Percentiles rank a stretch among this genome's conserved stretches.
phyloP scores from a whole-genome alignment of 2,888 invertebrate genomes.

The Podotricha telesiphe region DNA sequence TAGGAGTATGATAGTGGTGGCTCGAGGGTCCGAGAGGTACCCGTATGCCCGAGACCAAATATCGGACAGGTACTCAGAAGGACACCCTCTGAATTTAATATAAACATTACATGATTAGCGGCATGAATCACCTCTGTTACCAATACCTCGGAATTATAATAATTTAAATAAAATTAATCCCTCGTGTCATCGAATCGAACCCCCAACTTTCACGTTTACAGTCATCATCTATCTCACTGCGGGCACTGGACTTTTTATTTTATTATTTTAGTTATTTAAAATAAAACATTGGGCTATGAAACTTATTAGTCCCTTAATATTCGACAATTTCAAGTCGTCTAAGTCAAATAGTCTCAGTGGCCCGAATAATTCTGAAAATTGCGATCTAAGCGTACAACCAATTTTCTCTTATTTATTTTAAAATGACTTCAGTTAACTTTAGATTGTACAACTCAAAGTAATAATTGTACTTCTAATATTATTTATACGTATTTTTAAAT shows the following conservation, averaged over 20 bases:
- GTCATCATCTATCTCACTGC: too few relatives aligned
- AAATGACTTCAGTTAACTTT: conserved; percentile 43
- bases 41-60: too few relatives aligned
- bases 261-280: not conserved
- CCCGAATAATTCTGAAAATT: conserved; percentile 41
- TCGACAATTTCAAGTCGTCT: conserved; percentile 11
- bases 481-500: not conserved
- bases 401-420: conserved; percentile 45
- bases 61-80: too few relatives aligned
- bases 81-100: too few relatives aligned
- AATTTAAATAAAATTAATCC: too few relatives aligned
- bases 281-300: not conserved
- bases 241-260: not conserved
- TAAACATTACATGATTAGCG: too few relatives aligned
- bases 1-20: too few relatives aligned
- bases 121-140: too few relatives aligned
- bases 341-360: conserved; percentile 37
- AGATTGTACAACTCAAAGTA: conserved; percentile 43
- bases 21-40: too few relatives aligned
- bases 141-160: too few relatives aligned
- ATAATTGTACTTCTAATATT: conserved; percentile 28
- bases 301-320: conserved; percentile 9
- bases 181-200: too few relatives aligned
- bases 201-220: too few relatives aligned
- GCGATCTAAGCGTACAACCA: conserved; percentile 41